Conservation (phyloP, 2,113 vertebrate genomes). For the Megaptera novaeangliae region DNA sequence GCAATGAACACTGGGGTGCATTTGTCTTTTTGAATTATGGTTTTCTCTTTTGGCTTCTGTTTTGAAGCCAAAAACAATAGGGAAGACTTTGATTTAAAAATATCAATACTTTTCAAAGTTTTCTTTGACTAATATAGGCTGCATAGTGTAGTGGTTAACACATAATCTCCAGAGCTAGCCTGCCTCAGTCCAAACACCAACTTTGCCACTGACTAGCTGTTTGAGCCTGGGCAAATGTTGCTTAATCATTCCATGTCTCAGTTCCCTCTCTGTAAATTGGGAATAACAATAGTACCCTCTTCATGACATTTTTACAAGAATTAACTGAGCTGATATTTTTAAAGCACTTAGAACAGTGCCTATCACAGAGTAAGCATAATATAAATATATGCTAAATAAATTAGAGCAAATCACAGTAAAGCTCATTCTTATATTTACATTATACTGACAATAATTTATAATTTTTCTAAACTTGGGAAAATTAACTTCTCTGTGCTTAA, state of each 20-base stretch:
- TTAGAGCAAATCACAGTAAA: slow-evolving; percentile 17
- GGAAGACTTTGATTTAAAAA: slow-evolving; percentile 6
- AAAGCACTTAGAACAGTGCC: background rate
- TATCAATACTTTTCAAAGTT: background rate
- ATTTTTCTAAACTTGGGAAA: background rate
- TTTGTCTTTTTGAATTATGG: no score
- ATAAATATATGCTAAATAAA: slow-evolving; percentile 12
- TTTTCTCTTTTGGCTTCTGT: no score
- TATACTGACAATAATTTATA: background rate
- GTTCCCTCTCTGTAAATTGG: background rate
- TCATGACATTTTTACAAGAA: background rate
- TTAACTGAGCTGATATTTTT: background rate
- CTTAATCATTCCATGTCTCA: background rate
- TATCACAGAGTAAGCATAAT: background rate
- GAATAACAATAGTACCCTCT: background rate
- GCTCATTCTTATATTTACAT: background rate
- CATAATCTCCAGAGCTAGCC: background rate
- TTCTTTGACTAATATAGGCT: background rate
- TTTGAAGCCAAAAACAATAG: background rate
- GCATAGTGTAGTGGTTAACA: background rate
- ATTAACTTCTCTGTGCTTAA: background rate
- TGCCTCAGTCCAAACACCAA: background rate
- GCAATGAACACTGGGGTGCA: no score
- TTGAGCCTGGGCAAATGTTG: background rate
- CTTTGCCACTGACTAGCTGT: background rate